Evolutionary conservation across 1,140 invertebrate species (phyloP).

Genomic region (Mya arenaria): DNA sequence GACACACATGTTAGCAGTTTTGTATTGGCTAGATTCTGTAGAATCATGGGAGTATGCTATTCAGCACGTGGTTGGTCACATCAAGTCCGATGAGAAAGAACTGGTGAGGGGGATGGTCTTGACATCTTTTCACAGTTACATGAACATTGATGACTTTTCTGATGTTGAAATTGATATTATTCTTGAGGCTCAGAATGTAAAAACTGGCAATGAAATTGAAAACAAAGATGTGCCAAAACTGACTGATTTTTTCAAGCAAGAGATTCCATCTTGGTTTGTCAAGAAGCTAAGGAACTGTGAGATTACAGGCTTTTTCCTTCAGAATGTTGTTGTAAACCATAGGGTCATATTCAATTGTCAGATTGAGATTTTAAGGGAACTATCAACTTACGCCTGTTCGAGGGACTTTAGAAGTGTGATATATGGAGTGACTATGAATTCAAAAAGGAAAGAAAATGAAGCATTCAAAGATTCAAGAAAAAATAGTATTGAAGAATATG

Average conservation of each 20-base stretch:
- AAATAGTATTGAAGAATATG: conserved; percentile 75
- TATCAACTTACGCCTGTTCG: conserved; percentile 85
- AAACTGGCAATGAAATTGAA: background rate
- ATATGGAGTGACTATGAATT: conserved; percentile 84
- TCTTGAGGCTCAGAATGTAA: background rate
- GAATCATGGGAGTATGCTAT: conserved; percentile 86
- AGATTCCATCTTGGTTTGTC: conserved; percentile 86
- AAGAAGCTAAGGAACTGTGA: conserved; percentile 84
- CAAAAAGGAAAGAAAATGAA: conserved; percentile 10
- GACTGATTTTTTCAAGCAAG: conserved; percentile 62
- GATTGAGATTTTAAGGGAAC: conserved; percentile 86
- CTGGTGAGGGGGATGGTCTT: conserved; percentile 62
- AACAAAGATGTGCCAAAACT: conserved; percentile 1
- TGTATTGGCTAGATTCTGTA: conserved; percentile 88
- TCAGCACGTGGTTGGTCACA: conserved; percentile 80
- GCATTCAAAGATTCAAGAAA: conserved; percentile 56
- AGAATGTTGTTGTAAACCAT: conserved; percentile 86
- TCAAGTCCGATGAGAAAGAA: conserved; percentile 66
- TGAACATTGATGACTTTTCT: conserved; percentile 23
- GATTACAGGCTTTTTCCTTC: conserved; percentile 84
- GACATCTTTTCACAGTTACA: conserved; percentile 69
- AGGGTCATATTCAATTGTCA: conserved; percentile 87
- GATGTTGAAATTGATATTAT: conserved; percentile 35
- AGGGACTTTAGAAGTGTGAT: conserved; percentile 86
- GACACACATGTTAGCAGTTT: conserved; percentile 85